Evolutionary conservation across 2,888 invertebrate genomes (phyloP), one percentile per base, ranked within the genome.

Genomic region (Nyleta sp.): DNA sequence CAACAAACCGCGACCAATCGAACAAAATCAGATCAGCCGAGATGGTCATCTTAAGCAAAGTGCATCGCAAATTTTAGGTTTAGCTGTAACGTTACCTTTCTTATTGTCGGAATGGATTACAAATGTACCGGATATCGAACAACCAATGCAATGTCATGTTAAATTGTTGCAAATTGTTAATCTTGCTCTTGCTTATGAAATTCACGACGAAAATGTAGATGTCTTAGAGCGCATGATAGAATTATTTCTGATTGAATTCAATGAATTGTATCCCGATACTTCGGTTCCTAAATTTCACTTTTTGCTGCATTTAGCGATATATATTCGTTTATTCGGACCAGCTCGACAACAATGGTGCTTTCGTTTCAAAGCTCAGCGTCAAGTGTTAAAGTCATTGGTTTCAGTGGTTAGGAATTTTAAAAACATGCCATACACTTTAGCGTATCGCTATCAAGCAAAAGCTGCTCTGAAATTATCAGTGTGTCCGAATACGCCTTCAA

Each of bases 71-170:
- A 67, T 82, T 40, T 55, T 83, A 10, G 67, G 55, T 31, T 44
- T 85, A 5, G 78, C 74, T 40, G 74, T 82, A 20, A 80, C 82
- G 13, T 59, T 85, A 48, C 80, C 78, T 42, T 83, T 84, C 48
- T 48, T 84, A 55, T 80, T 85, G 18, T 35, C 24, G 2, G 77
- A 82, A 46, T 81, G 81, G 80, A 74, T 80, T 31, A 60, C 20
- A 46, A 59, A 68, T 57, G 35, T 62, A 59, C 18, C 20, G 20
- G 48, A 73, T 40, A 18, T 75, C 11, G 15, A 38, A n/a, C 44
- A 68, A 22, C 38, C 55, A 18, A 52, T 81, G 7, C 44, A 50
- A 22, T 78, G 73, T 46, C 72, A 71, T 57, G 52, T 78, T 22
- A 22, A 33, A 15, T 65, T 81, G 31, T 62, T 83, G 18, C 81